Conservation (phyloP, 1,140 invertebrate species). For the Penaeus vannamei region DNA sequence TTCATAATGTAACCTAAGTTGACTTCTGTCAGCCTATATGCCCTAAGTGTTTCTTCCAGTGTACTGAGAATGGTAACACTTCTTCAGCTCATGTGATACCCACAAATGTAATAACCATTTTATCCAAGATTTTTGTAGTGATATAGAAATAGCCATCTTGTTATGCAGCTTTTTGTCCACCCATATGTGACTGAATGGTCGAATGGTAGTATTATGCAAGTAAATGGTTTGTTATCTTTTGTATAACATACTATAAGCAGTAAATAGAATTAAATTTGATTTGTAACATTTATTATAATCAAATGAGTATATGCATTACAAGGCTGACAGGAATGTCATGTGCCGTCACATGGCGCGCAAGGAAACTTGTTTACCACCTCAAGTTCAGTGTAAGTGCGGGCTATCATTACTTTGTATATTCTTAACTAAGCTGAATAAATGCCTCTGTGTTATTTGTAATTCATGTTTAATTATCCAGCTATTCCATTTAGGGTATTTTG, state of each 20-base stretch:
- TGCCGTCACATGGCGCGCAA: conserved; percentile 40
- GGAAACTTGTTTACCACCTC: conserved; percentile 55
- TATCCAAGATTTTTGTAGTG: conserved; percentile 11
- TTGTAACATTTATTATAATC: conserved; percentile 43
- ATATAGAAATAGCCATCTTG: background rate
- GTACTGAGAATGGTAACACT: conserved; percentile 53
- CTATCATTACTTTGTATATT: conserved; percentile 65
- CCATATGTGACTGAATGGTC: conserved; percentile 35
- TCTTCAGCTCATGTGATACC: conserved; percentile 59
- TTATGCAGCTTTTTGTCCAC: conserved; percentile 44
- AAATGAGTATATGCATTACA: conserved; percentile 38
- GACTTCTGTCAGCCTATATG: conserved; percentile 52
- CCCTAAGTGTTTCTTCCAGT: conserved; percentile 59
- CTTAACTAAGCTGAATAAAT: conserved; percentile 66
- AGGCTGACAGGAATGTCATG: conserved; percentile 24
- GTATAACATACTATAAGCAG: conserved; percentile 33
- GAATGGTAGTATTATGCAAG: conserved; percentile 17
- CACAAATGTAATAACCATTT: conserved; percentile 44
- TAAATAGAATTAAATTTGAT: conserved; percentile 34
- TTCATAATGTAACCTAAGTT: conserved; percentile 58
- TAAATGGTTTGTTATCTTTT: conserved; percentile 45
- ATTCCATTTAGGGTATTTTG: background rate
- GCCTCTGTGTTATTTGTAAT: conserved; percentile 65
- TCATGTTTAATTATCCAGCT: conserved; percentile 13
- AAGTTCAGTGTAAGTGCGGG: conserved; percentile 59